Percentiles rank a stretch among this genome's conserved stretches.
Conservation (phyloP, 2,797 vertebrate species). For the Crypturellus tataupa region DNA sequence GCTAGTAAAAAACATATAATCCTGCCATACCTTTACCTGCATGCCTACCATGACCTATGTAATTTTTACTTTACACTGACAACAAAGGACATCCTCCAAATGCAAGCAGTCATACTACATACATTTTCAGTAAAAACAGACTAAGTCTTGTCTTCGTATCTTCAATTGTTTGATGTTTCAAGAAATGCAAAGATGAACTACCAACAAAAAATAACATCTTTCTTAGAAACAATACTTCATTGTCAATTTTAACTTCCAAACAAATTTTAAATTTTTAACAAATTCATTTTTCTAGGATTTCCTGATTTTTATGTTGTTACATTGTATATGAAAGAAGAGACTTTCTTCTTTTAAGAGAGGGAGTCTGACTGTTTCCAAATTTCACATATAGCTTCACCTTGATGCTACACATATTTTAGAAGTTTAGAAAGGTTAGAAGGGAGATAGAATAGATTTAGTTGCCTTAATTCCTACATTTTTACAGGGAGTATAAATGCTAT, state of each 20-base stretch:
- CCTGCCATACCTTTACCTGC: not conserved
- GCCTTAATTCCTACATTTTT: not conserved
- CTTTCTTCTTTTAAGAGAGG: not conserved
- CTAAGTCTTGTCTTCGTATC: not conserved
- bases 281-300: slow-evolving; percentile 15
- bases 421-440: not conserved
- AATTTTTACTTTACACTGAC: not conserved
- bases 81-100: not conserved
- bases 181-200: not conserved
- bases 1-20: not conserved
- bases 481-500: not conserved
- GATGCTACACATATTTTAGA: not conserved
- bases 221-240: not conserved
- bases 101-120: not conserved
- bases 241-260: not conserved
- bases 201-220: not conserved
- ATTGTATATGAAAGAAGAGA: not conserved
- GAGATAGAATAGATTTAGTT: not conserved
- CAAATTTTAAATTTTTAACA: not conserved
- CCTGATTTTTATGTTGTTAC: not conserved
- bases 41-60: not conserved
- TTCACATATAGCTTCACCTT: not conserved
- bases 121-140: slow-evolving; percentile 49
- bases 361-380: not conserved
- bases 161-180: not conserved